phyloP scores from a whole-genome alignment of 2,888 invertebrate species.

The Drosophila macrospina region DNA sequence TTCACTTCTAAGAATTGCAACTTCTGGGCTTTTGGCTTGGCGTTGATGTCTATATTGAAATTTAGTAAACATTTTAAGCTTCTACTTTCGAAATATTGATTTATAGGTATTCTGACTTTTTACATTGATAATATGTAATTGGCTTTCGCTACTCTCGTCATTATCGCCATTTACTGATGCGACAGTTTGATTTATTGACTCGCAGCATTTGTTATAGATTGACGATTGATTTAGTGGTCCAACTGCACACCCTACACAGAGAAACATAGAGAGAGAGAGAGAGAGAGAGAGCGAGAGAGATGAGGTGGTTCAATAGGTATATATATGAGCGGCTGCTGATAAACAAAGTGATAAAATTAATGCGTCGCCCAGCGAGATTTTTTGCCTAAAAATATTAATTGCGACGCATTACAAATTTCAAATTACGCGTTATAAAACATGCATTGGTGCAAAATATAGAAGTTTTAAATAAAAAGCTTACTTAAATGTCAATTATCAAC shows the following conservation, averaged over 20 bases:
- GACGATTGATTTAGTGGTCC: conserved; percentile 52
- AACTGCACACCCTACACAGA: not conserved
- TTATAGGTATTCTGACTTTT: not conserved
- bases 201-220: conserved; percentile 26
- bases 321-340: conserved; percentile 41
- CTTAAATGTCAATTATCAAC: conserved; percentile 53
- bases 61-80: too few species aligned
- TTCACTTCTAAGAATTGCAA: too few species aligned
- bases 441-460: conserved; percentile 26
- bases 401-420: conserved; percentile 65
- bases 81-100: not conserved
- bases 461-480: conserved; percentile 35
- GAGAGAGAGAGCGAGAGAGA: not conserved
- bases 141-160: not conserved
- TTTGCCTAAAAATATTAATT: conserved; percentile 51
- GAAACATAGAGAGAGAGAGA: not conserved
- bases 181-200: conserved; percentile 57
- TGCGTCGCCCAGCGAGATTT: conserved; percentile 52
- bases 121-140: conserved; percentile 18
- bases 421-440: conserved; percentile 72
- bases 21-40: too few species aligned
- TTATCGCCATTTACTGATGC: conserved; percentile 17
- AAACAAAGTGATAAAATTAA: conserved; percentile 73
- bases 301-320: not conserved
- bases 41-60: too few species aligned